phyloP scores from a whole-genome alignment of 1,140 invertebrate species.

The Theocolax elegans region DNA sequence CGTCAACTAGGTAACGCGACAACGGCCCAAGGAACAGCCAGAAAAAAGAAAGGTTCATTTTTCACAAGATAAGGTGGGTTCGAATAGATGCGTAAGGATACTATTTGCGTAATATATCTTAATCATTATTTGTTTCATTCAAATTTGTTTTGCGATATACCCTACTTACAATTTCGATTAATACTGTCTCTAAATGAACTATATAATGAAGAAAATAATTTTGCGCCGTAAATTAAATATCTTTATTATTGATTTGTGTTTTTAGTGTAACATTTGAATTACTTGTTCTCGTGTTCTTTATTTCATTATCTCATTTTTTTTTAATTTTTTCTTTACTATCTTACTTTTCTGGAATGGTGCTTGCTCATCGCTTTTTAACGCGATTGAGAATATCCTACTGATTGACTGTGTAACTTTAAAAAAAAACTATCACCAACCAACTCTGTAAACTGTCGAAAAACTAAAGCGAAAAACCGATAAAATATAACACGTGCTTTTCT shows the following conservation, averaged over 20 bases:
- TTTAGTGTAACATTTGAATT: slow-evolving; percentile 51
- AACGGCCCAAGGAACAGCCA: too few relatives aligned
- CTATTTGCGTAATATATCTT: not conserved
- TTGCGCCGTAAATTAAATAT: slow-evolving; percentile 45
- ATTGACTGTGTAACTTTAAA: slow-evolving; percentile 1
- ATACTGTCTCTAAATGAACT: slow-evolving; percentile 18
- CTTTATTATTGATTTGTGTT: slow-evolving; percentile 52
- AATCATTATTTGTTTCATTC: not conserved
- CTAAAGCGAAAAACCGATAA: slow-evolving; percentile 23
- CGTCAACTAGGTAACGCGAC: slow-evolving; percentile 27
- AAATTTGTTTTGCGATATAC: slow-evolving; percentile 1
- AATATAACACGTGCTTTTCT: slow-evolving; percentile 18
- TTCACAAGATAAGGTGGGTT: slow-evolving; percentile 33
- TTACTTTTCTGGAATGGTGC: slow-evolving; percentile 53
- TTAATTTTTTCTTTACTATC: slow-evolving; percentile 46
- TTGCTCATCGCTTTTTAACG: slow-evolving; percentile 27
- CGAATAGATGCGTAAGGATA: slow-evolving; percentile 10
- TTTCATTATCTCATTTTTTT: slow-evolving; percentile 45
- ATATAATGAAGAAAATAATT: slow-evolving; percentile 21
- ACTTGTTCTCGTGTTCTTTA: slow-evolving; percentile 40
- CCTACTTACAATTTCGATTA: slow-evolving; percentile 18
- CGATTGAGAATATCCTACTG: slow-evolving; percentile 27
- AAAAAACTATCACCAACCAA: not conserved
- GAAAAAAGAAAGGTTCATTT: slow-evolving; percentile 1
- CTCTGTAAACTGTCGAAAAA: not conserved